Conservation (phyloP, 2,888 invertebrate genomes). For the Drosophila bunnanda region DNA sequence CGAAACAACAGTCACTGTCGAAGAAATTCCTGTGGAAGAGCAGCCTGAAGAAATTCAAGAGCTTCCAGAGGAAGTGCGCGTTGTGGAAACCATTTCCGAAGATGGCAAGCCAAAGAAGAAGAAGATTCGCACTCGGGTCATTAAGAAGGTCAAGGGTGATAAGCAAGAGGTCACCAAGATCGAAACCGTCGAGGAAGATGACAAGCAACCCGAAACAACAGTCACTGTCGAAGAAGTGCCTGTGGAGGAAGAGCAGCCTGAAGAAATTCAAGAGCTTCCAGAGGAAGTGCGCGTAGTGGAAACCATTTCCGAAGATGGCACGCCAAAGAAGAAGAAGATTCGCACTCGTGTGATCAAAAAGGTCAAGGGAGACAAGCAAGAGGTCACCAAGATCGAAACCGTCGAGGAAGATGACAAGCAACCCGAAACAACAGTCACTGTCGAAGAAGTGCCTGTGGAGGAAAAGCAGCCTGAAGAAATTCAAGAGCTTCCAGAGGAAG, state of each 20-base stretch:
- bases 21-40: slow-evolving; percentile 48
- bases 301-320: too few relatives aligned
- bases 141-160: slow-evolving; percentile 28
- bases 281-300: too few relatives aligned
- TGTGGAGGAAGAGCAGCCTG: slow-evolving; percentile 45
- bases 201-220: slow-evolving; percentile 57
- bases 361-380: too few relatives aligned
- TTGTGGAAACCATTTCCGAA: slow-evolving; percentile 54
- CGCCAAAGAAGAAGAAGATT: too few relatives aligned
- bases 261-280: slow-evolving; percentile 31
- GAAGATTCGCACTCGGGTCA: slow-evolving; percentile 53
- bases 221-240: slow-evolving; percentile 53
- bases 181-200: slow-evolving; percentile 65
- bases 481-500: slow-evolving; percentile 62
- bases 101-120: slow-evolving; percentile 57
- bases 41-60: slow-evolving; percentile 48
- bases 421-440: slow-evolving; percentile 57
- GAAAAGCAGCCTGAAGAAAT: slow-evolving; percentile 37
- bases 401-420: slow-evolving; percentile 59
- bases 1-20: slow-evolving; percentile 59
- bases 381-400: too few relatives aligned
- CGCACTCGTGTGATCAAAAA: too few relatives aligned
- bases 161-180: slow-evolving; percentile 64
- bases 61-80: slow-evolving; percentile 47
- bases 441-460: too few relatives aligned